phyloP scores from a whole-genome alignment of 2,113 vertebrate species.

The Cephalopterus ornatus region DNA sequence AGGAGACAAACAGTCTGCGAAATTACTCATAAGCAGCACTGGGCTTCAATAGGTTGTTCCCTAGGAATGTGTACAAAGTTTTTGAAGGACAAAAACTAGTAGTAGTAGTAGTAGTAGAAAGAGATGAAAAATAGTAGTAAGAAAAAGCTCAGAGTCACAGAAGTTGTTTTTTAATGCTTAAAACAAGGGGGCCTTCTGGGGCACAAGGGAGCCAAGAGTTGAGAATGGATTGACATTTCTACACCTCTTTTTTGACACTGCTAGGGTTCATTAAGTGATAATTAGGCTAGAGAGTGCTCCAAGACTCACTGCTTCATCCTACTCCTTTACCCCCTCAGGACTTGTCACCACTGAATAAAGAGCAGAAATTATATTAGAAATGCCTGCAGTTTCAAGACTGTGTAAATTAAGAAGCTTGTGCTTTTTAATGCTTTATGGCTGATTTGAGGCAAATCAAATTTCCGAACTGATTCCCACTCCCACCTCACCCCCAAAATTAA shows the following conservation, averaged over 20 bases:
- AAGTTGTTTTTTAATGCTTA: not conserved
- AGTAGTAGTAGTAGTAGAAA: not conserved
- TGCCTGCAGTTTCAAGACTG: not conserved
- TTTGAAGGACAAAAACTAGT: not conserved
- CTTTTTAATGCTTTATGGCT: conserved; percentile 17
- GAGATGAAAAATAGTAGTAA: not conserved
- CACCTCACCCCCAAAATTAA: not conserved
- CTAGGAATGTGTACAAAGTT: not conserved
- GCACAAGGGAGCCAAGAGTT: not conserved
- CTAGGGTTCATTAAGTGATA: conserved; percentile 39
- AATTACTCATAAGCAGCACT: not conserved
- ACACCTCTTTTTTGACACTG: not conserved
- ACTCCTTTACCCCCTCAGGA: conserved; percentile 29
- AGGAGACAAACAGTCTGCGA: not conserved
- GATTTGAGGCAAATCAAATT: not conserved
- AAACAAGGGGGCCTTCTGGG: not conserved
- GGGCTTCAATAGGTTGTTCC: not conserved
- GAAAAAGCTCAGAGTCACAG: not conserved
- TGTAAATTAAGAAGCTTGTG: not conserved
- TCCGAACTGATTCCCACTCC: not conserved
- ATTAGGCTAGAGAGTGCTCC: not conserved
- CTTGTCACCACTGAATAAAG: conserved; percentile 38
- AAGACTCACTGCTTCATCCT: not conserved
- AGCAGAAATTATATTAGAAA: not conserved
- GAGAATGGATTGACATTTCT: conserved; percentile 45